Conservation (phyloP, 2,888 invertebrate species). For the Hyalella azteca region DNA sequence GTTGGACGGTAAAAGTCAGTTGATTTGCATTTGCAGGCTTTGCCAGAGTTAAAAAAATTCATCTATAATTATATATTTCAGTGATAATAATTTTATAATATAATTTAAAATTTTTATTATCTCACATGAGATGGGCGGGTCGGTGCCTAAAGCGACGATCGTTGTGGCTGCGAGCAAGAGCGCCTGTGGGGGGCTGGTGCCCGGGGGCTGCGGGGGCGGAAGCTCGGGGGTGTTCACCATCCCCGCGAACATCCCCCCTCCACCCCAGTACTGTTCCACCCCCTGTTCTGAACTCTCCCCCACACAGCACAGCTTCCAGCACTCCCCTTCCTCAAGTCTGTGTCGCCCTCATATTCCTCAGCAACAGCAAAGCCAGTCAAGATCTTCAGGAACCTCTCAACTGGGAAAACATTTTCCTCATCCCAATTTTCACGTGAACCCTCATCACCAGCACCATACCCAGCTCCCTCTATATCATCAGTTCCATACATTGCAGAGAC, state of each 20-base stretch:
- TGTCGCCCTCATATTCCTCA: not conserved
- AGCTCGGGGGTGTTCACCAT: constrained; percentile 51
- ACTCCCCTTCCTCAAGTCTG: constrained; percentile 15
- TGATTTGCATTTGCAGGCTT: too few species aligned
- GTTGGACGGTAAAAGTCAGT: too few species aligned
- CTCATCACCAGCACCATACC: constrained; percentile 14
- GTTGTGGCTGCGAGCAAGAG: constrained; percentile 20
- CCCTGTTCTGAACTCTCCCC: constrained; percentile 50
- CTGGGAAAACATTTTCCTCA: not conserved
- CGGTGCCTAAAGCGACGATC: constrained; percentile 17
- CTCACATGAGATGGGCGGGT: not conserved
- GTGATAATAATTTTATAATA: too few species aligned
- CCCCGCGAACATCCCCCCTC: constrained; percentile 55
- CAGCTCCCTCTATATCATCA: not conserved
- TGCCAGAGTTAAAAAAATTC: too few species aligned
- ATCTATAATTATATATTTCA: too few species aligned
- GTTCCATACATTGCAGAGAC: constrained; percentile 23
- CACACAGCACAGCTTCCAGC: constrained; percentile 51
- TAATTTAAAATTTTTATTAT: not conserved
- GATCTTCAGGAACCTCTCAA: not conserved
- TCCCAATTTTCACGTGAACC: constrained; percentile 22
- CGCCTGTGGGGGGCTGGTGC: not conserved
- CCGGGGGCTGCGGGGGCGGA: constrained; percentile 5
- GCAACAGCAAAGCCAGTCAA: not conserved
- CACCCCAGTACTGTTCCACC: constrained; percentile 56